Evolutionary conservation across 2,113 vertebrate species (phyloP).

Genomic region (Neodon shergylaensis): DNA sequence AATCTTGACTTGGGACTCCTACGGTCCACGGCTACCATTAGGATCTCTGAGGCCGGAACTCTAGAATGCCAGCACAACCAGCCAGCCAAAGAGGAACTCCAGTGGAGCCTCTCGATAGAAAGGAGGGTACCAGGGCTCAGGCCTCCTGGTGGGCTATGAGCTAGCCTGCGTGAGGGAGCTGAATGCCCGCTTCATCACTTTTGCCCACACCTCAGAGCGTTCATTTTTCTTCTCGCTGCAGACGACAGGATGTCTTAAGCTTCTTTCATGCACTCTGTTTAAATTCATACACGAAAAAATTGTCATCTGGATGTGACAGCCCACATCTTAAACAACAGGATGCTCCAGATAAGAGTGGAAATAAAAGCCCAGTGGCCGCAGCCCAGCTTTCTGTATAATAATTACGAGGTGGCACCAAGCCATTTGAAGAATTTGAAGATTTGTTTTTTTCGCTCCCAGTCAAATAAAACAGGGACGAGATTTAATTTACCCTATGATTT

Average conservation of each 20-base stretch:
- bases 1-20: neutral
- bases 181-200: rapidly evolving
- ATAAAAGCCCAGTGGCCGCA: neutral
- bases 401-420: neutral
- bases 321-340: neutral
- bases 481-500: conserved; percentile 68
- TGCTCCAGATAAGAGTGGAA: neutral
- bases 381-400: neutral
- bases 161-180: neutral
- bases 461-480: conserved; percentile 55
- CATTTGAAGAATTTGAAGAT: conserved; percentile 55
- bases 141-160: neutral
- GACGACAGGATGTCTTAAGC: neutral
- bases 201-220: neutral
- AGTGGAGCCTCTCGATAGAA: neutral
- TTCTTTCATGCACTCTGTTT: neutral
- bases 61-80: rapidly evolving
- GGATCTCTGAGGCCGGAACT: no score
- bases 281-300: conserved; percentile 30
- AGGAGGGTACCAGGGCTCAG: rapidly evolving
- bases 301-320: neutral
- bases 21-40: rapidly evolving
- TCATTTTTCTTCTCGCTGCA: neutral
- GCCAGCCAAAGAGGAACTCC: neutral
- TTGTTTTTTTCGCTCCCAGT: conserved; percentile 49